A percentile compares a stretch with the other conserved stretches of the same genome.
These are phyloP conservation scores for Vanessa cardui DNA, from an alignment of 2,888 invertebrate species.

Conservation along the genomic window DNA sequence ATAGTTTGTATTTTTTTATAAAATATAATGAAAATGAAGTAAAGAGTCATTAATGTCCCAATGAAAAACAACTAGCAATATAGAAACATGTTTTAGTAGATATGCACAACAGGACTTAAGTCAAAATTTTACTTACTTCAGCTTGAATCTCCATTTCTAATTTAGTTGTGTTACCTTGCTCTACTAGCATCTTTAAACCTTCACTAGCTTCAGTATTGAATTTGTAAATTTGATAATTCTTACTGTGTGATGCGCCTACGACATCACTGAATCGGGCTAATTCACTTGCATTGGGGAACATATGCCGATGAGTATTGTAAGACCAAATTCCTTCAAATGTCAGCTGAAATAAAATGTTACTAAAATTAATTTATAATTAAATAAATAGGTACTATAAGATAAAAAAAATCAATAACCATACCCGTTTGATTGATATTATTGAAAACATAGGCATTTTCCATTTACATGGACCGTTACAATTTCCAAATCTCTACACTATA, in stretches of 20 bases:
- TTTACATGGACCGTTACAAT: too few relatives aligned
- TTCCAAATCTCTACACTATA: too few relatives aligned
- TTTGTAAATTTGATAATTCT: slow-evolving; percentile 61
- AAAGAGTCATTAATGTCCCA: too few relatives aligned
- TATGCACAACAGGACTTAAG: too few relatives aligned
- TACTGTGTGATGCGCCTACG: slow-evolving; percentile 72
- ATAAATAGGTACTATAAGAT: not conserved
- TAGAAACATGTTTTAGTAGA: too few relatives aligned
- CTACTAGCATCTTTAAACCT: slow-evolving; percentile 69
- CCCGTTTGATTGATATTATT: too few relatives aligned
- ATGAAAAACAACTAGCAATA: too few relatives aligned
- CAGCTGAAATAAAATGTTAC: slow-evolving; percentile 50
- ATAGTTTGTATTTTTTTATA: too few relatives aligned
- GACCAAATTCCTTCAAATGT: slow-evolving; percentile 73
- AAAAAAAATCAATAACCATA: too few relatives aligned
- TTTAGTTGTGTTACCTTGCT: slow-evolving; percentile 73
- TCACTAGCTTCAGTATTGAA: slow-evolving; percentile 60
- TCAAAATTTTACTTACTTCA: slow-evolving; percentile 47
- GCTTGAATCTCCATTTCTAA: slow-evolving; percentile 68
- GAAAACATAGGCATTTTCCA: too few relatives aligned
- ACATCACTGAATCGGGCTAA: slow-evolving; percentile 67
- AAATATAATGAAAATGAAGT: too few relatives aligned
- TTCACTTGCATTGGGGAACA: slow-evolving; percentile 55
- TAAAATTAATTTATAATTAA: not conserved
- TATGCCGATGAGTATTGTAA: slow-evolving; percentile 64